Evolutionary conservation across 2,113 vertebrate species (phyloP).

Genomic region (Glareola pratincola): DNA sequence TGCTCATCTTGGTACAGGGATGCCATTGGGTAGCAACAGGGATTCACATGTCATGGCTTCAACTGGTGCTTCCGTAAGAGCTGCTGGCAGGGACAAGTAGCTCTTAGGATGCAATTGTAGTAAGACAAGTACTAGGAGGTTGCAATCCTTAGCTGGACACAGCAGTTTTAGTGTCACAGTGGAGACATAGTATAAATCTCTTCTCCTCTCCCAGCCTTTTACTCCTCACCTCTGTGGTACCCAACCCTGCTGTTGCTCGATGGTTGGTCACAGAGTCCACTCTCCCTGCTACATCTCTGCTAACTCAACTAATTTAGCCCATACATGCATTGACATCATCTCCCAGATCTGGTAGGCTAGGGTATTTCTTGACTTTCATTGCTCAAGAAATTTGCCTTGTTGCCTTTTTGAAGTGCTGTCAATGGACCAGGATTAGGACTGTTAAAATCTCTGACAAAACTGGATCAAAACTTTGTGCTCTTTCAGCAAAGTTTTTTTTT

Average conservation of each 20-base stretch:
- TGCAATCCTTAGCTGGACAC: not conserved
- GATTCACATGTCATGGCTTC: not conserved
- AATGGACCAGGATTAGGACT: not conserved
- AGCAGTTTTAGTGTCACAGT: not conserved
- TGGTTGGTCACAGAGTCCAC: not conserved
- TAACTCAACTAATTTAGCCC: not conserved
- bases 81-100: not conserved
- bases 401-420: not conserved
- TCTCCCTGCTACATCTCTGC: not conserved
- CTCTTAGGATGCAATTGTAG: not conserved
- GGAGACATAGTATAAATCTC: not conserved
- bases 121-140: not conserved
- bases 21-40: too few species aligned
- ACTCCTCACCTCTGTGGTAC: not conserved
- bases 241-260: not conserved
- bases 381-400: not conserved
- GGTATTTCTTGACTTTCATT: not conserved
- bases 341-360: not conserved
- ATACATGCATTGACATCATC: not conserved
- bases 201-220: not conserved
- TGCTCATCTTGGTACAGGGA: not conserved
- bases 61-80: not conserved
- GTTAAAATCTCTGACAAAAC: not conserved
- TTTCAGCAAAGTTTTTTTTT: too few species aligned
- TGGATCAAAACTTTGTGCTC: not conserved